phyloP scores from a whole-genome alignment of 2,113 vertebrate genomes.

The Ondatra zibethicus region DNA sequence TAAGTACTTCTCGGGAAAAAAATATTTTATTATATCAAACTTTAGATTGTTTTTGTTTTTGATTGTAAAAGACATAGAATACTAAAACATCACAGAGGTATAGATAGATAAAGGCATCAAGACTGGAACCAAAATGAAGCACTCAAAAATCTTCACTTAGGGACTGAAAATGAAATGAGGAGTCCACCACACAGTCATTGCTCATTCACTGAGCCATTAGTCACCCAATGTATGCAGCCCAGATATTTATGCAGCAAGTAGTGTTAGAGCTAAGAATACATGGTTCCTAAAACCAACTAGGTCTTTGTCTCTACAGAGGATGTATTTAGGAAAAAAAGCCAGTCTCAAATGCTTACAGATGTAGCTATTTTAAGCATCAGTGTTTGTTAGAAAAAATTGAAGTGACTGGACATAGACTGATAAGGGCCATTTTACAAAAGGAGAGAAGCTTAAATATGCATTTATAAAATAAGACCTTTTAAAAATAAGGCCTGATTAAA shows the following conservation, averaged over 20 bases:
- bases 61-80: not conserved
- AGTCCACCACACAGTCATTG: not conserved
- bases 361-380: not conserved
- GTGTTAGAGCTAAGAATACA: not conserved
- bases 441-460: not conserved
- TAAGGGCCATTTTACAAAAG: not conserved
- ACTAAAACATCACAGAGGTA: not conserved
- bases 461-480: not conserved
- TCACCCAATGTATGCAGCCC: not conserved
- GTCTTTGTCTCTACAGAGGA: not conserved
- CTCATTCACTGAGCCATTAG: not conserved
- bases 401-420: not conserved
- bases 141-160: not conserved
- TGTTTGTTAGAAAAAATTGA: not conserved
- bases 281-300: not conserved
- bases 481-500: not conserved
- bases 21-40: not conserved
- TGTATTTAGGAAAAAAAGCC: not conserved
- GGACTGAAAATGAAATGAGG: not conserved
- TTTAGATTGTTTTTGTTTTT: not conserved
- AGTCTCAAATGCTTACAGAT: not conserved
- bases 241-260: fast-evolving
- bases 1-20: not conserved
- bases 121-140: not conserved
- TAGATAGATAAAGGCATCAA: not conserved